phyloP scores from a whole-genome alignment of 1,140 invertebrate genomes.

The Forficula auricularia region DNA sequence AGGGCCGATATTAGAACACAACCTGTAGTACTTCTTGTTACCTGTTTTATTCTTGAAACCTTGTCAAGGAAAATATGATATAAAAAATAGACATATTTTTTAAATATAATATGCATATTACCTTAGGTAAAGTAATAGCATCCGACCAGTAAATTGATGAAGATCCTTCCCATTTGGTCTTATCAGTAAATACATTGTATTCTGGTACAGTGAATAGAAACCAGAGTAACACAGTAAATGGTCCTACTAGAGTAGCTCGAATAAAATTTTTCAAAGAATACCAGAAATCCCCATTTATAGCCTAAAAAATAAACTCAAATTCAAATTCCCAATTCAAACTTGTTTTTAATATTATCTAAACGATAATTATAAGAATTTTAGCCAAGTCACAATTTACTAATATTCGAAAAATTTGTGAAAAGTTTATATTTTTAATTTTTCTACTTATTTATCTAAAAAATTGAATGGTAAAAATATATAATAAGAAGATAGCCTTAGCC shows the following conservation, averaged over 20 bases:
- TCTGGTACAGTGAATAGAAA: constrained; percentile 18
- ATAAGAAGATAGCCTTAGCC: no score
- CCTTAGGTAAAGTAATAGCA: constrained; percentile 24
- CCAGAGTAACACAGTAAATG: constrained; percentile 33
- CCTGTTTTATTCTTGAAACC: constrained; percentile 20
- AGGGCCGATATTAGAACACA: constrained; percentile 34
- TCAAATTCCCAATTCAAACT: no score
- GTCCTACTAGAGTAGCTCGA: constrained; percentile 30
- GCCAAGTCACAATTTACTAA: no score
- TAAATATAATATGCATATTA: constrained; percentile 7
- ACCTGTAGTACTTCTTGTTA: constrained; percentile 33
- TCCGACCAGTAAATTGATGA: constrained; percentile 29
- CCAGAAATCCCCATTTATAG: no score
- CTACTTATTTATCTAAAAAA: no score
- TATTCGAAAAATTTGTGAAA: no score
- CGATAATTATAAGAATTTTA: no score
- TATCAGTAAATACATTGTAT: constrained; percentile 15
- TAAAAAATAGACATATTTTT: neutral
- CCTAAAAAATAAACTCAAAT: no score
- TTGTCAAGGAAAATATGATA: neutral
- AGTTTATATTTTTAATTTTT: no score
- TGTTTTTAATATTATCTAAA: no score
- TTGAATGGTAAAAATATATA: no score
- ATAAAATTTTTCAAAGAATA: constrained; percentile 19
- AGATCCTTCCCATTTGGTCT: constrained; percentile 9